Percentiles rank a stretch among this genome's conserved stretches.
phyloP scores from a whole-genome alignment of 2,113 vertebrate species.

The Anthoscopus minutus region DNA sequence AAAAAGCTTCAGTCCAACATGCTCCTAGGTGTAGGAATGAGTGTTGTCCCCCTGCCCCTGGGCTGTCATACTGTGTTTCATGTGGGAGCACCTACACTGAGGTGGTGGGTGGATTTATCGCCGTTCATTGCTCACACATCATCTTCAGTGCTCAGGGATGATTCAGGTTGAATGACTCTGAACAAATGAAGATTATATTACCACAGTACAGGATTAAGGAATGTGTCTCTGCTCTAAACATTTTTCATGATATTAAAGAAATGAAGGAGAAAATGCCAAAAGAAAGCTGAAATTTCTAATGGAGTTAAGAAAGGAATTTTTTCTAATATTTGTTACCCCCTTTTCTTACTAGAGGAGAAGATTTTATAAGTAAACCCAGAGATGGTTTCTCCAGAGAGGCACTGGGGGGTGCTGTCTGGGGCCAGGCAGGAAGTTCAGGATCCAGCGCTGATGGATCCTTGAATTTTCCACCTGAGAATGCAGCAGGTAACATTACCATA shows the following conservation, averaged over 20 bases:
- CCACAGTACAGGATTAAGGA: slow-evolving; percentile 9
- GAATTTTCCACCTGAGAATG: neutral
- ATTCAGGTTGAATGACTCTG: neutral
- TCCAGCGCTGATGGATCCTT: neutral
- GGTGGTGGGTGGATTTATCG: neutral
- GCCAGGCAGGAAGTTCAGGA: neutral
- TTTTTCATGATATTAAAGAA: neutral
- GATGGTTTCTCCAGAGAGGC: neutral
- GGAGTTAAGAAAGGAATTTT: neutral
- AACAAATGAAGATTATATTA: slow-evolving; percentile 20
- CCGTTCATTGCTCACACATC: neutral
- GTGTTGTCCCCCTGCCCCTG: neutral
- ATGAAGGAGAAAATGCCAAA: neutral
- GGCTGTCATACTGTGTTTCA: neutral
- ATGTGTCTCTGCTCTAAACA: neutral
- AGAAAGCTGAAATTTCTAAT: neutral
- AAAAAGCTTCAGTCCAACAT: neutral
- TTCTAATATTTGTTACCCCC: neutral
- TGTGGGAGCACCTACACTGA: neutral
- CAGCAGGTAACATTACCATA: neutral
- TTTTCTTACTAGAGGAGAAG: neutral
- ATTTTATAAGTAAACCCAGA: neutral
- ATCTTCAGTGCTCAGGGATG: neutral
- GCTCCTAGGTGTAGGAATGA: neutral
- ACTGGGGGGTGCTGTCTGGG: neutral